Evolutionary conservation across 2,797 vertebrate species (phyloP).

Genomic region (Meda fulgida): DNA sequence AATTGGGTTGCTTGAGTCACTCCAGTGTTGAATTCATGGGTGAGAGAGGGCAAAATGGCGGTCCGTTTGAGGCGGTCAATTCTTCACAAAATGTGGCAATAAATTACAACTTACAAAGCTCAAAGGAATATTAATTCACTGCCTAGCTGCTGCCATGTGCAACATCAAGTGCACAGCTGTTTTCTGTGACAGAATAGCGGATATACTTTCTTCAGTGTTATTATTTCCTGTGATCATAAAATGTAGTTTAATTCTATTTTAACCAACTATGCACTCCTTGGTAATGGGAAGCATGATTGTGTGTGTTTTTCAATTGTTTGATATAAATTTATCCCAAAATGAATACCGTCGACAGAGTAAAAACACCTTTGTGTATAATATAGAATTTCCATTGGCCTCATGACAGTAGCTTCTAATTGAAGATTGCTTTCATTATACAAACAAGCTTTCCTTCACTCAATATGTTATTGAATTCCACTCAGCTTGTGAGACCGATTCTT

Average conservation of each 20-base stretch:
- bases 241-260: conserved; percentile 27
- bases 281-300: conserved; percentile 4
- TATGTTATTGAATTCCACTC: conserved; percentile 37
- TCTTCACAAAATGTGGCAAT: conserved; percentile 37
- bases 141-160: conserved; percentile 11
- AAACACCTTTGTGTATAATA: conserved; percentile 19
- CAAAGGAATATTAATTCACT: conserved; percentile 31
- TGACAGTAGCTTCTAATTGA: conserved; percentile 45
- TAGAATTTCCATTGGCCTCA: conserved; percentile 40
- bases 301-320: conserved; percentile 7
- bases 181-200: conserved; percentile 4
- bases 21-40: conserved; percentile 17
- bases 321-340: conserved; percentile 18
- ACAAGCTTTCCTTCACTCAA: conserved; percentile 32
- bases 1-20: conserved; percentile 31
- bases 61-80: conserved; percentile 37
- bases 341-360: not conserved
- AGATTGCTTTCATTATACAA: conserved; percentile 47
- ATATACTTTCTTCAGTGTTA: not conserved
- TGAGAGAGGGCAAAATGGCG: conserved; percentile 31
- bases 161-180: conserved; percentile 18
- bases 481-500: not conserved
- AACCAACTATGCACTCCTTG: conserved; percentile 1
- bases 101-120: conserved; percentile 47
- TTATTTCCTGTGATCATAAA: conserved; percentile 15